Conservation (phyloP, 2,113 vertebrate species). For the Perca fluviatilis region DNA sequence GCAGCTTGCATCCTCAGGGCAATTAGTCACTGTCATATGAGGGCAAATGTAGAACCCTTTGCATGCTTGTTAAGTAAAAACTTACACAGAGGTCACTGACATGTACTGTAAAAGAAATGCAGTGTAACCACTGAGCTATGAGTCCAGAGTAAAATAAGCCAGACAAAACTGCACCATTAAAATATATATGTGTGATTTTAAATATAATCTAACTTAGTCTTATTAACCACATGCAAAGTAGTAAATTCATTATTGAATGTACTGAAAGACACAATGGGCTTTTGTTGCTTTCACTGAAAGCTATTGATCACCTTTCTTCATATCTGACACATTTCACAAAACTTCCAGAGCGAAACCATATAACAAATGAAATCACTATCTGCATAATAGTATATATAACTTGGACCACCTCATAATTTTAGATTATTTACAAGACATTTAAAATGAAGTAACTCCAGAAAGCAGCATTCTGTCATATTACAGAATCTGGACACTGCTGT, state of each 20-base stretch:
- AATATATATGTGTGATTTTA: slow-evolving; percentile 44
- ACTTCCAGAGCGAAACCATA: slow-evolving; percentile 14
- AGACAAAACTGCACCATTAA: slow-evolving; percentile 54
- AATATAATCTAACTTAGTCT: slow-evolving; percentile 24
- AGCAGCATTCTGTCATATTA: neutral
- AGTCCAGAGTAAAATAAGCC: slow-evolving; percentile 51
- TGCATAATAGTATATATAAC: neutral
- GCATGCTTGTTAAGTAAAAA: slow-evolving; percentile 89
- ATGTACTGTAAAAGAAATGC: slow-evolving; percentile 78
- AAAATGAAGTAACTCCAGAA: neutral
- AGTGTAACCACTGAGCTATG: slow-evolving; percentile 75
- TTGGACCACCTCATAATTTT: slow-evolving; percentile 13
- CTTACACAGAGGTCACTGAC: slow-evolving; percentile 87
- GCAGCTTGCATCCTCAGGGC: slow-evolving; percentile 85
- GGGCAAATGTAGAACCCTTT: slow-evolving; percentile 88
- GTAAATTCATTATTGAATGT: slow-evolving; percentile 1
- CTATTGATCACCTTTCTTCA: slow-evolving; percentile 1
- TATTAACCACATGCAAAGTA: slow-evolving; percentile 17
- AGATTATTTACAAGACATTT: neutral
- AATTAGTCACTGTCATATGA: slow-evolving; percentile 90
- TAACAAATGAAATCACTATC: neutral
- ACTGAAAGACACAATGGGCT: neutral
- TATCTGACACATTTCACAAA: neutral
- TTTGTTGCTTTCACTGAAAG: neutral
- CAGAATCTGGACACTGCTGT: neutral